Evolutionary conservation across 1,140 invertebrate genomes (phyloP).

Genomic region (Drosophila pandora): DNA sequence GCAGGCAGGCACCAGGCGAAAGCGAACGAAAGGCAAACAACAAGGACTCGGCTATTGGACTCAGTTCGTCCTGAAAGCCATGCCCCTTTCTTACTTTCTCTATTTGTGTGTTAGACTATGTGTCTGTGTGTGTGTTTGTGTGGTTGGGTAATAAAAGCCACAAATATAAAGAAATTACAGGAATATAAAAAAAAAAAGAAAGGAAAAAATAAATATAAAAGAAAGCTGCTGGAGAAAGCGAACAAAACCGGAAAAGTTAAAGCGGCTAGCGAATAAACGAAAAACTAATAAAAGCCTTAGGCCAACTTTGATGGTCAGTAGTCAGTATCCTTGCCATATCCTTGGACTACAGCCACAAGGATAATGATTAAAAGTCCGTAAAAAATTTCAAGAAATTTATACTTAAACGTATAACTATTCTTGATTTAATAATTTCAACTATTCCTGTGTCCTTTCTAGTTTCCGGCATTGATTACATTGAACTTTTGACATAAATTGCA

Average conservation of each 20-base stretch:
- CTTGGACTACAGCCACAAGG: neutral
- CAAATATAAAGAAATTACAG: conserved; percentile 81
- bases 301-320: conserved; percentile 10
- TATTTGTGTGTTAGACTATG: neutral
- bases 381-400: conserved; percentile 30
- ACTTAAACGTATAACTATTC: neutral
- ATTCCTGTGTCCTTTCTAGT: neutral
- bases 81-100: neutral
- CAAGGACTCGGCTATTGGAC: conserved; percentile 33
- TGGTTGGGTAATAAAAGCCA: conserved; percentile 71
- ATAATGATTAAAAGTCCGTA: conserved; percentile 67
- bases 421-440: no score
- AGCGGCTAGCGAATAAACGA: conserved; percentile 77
- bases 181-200: conserved; percentile 27
- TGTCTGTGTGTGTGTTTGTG: conserved; percentile 11
- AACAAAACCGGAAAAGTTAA: conserved; percentile 70
- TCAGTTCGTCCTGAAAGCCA: neutral
- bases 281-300: conserved; percentile 78
- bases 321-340: no score
- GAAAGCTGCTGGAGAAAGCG: conserved; percentile 11
- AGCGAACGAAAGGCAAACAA: conserved; percentile 47
- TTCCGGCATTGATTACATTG: conserved; percentile 42
- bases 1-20: no score
- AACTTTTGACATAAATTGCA: conserved; percentile 65
- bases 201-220: conserved; percentile 62